Evolutionary conservation across 2,888 invertebrate species (phyloP).

Genomic region (Pocota personata): DNA sequence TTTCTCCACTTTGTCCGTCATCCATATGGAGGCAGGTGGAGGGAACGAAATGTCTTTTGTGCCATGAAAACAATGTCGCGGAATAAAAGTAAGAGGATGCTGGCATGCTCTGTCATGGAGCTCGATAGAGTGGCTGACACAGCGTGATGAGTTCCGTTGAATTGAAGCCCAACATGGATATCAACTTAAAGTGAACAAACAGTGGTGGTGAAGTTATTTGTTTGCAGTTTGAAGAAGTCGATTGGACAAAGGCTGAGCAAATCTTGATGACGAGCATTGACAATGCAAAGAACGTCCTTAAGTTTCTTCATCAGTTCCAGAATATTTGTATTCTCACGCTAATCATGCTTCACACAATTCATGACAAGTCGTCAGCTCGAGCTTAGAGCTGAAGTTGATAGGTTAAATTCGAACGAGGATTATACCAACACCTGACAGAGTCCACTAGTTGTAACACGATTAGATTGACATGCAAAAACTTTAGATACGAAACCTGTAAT

Average conservation of each 20-base stretch:
- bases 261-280: neutral
- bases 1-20: slow-evolving; percentile 56
- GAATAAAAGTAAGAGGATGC: neutral
- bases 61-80: neutral
- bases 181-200: slow-evolving; percentile 17
- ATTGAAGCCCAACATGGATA: slow-evolving; percentile 17
- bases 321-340: neutral
- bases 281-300: neutral
- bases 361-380: too few relatives aligned
- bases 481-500: too few relatives aligned
- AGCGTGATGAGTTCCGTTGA: slow-evolving; percentile 31
- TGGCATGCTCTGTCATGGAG: neutral
- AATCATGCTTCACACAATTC: neutral
- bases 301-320: too few relatives aligned
- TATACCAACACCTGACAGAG: too few relatives aligned
- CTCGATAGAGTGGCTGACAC: neutral
- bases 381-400: too few relatives aligned
- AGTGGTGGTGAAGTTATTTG: neutral
- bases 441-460: too few relatives aligned
- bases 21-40: slow-evolving; percentile 19
- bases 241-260: neutral
- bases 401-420: too few relatives aligned
- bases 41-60: neutral
- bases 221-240: neutral
- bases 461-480: too few relatives aligned